Evolutionary conservation across 1,140 invertebrate species (phyloP), one percentile per base, ranked within the genome.

Genomic region (Pseudomyrmex dendroicus): DNA sequence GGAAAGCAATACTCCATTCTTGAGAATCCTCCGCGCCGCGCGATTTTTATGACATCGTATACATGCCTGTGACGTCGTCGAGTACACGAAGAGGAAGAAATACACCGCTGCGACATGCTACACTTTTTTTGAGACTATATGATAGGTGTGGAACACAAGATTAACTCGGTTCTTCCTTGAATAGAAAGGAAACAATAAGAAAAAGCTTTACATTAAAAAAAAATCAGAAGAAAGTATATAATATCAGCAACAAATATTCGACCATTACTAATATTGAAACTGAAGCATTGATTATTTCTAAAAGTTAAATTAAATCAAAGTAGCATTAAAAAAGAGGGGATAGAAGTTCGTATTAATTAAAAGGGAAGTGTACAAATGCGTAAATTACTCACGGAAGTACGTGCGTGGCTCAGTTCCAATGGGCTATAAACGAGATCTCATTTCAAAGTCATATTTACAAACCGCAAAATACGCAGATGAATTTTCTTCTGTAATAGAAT

Each of bases 1-100:
- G 83, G 86, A 90, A 89, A 89, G 88, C 76, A 89, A 88, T 89
- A 89, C 87, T 89, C 88, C 70, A 87, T 89, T 89, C 88, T 89
- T 89, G 83, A 85, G 85, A 80, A 89, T 89, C 82, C 88, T 87
- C 64, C 74, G 73, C 80, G 50, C 57, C 61, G 76, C 84, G 62
- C 84, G 66, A 88, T 83, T 84, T 88, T 88, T 88, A 88, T 70
- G 85, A 59, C 74, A 64, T 70, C 76, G 66, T 87, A 88, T 86
- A 87, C 68, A 86, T 80, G 86, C 73, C 86, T 67, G 61, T 66
- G 84, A 85, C 84, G 76, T 86, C 73, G 83, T 76, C 86, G 73
- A 56, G 73, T 61, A 86, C 70, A 86, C 64, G 52, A 54, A 56
- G 61, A 74, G 82, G 78, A 72, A 80, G 73, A 89, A 82, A 86